Base-by-base conservation (phyloP, 2,797 vertebrate species). In the Hyperoplus immaculatus region DNA sequence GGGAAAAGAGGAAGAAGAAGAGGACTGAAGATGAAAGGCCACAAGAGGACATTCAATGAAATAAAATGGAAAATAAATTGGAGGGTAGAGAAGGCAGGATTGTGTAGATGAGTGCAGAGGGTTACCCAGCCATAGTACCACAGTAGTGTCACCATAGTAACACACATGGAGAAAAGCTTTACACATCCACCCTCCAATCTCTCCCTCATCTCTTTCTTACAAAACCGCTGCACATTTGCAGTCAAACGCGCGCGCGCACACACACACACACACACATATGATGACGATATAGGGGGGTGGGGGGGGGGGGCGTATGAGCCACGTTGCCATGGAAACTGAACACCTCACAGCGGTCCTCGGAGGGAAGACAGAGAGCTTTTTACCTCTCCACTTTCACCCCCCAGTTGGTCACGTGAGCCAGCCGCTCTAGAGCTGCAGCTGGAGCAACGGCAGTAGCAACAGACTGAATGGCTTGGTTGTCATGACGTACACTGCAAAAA, bases 321-420 rank as follows among this genome's bases (percentile, higher is more conserved):
- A 0, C 46, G 91, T 94, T 93, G 85, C 91, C 91, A 93, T 93
- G 89, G 92, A 92, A 94, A 94, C 93, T 90, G 88, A 93, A 93
- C 86, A 93, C 91, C 93, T 93, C 88, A 72, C 75, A 74, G 83
- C 55, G 39, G 68, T 77, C 90, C 87, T 87, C 3, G 21, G 85
- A 88, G 89, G 84, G 74, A 82, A 88, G 80, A 77, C 80, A 43
- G 73, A 42, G 70, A 82, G 82, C 76, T 64, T 86, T 88, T 86
- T 88, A 93, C 88, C 89, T 91, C 87, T 92, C 87, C 91, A 92
- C 92, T 91, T 92, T 91, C 93, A 92, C 92, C 89, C 90, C 84
- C 68, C 87, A 51, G 85, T 43, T 47, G 14, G 73, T 84, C 90
- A 92, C 71, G 57, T 93, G 89, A 87, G 12, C 36, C 12, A 43